A percentile compares a stretch with the other conserved stretches of the same genome.
phyloP scores from a whole-genome alignment of 2,888 invertebrate species.

The Pterostichus madidus region DNA sequence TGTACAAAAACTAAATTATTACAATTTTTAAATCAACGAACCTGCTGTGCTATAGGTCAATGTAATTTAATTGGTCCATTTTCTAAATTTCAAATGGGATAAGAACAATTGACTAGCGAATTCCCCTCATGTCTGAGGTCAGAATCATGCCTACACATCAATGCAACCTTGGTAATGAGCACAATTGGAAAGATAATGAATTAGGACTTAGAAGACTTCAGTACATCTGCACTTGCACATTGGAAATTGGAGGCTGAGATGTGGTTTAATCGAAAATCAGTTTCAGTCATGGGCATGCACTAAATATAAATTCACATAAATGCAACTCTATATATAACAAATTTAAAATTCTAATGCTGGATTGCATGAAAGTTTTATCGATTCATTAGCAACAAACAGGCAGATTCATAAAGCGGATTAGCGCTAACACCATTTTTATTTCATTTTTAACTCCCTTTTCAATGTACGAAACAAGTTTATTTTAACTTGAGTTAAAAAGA shows the following conservation, averaged over 20 bases:
- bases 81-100: slow-evolving; percentile 34
- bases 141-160: slow-evolving; percentile 29
- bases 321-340: no score
- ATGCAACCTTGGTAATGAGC: slow-evolving; percentile 44
- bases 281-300: no score
- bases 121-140: slow-evolving; percentile 45
- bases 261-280: no score
- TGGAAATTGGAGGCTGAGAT: neutral
- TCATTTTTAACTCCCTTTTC: no score
- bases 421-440: no score
- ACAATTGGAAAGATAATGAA: slow-evolving; percentile 37
- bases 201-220: slow-evolving; percentile 20
- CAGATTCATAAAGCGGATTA: no score
- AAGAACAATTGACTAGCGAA: slow-evolving; percentile 40
- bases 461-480: no score
- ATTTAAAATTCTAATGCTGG: no score
- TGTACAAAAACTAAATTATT: neutral
- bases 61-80: slow-evolving; percentile 40
- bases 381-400: no score
- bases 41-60: slow-evolving; percentile 20
- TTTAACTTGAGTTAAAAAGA: no score
- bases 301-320: no score
- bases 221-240: slow-evolving; percentile 24
- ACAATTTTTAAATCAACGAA: slow-evolving; percentile 12
- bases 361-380: no score